These are phyloP conservation scores for Cacatua alba DNA, from an alignment of 2,113 vertebrate species.

Conservation along the genomic window DNA sequence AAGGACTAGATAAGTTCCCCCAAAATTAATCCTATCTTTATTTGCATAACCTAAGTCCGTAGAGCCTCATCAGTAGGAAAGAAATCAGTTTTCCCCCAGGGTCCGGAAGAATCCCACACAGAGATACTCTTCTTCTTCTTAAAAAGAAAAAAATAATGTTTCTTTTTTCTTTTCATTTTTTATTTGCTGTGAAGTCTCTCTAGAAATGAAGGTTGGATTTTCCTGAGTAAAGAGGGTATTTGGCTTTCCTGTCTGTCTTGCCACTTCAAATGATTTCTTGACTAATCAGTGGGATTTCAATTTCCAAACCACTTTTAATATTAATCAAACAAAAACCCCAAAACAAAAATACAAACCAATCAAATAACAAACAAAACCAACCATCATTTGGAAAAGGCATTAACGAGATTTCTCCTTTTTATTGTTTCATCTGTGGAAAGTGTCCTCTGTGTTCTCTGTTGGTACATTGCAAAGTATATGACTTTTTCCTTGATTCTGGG, in stretches of 20 bases:
- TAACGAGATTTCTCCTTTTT: not conserved
- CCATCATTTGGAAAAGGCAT: rapidly evolving
- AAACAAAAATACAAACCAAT: not conserved
- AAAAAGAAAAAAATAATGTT: not conserved
- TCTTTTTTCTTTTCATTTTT: not conserved
- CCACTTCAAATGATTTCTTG: not conserved
- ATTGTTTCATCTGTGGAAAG: not conserved
- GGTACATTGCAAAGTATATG: rapidly evolving
- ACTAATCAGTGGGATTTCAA: not conserved
- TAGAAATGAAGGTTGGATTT: not conserved
- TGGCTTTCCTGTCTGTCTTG: not conserved
- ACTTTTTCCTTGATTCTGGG: not conserved
- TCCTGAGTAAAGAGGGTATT: not conserved
- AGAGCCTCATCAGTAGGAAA: not conserved
- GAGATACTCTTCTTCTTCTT: not conserved
- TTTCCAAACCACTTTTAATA: not conserved
- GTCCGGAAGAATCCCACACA: not conserved
- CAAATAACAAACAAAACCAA: not conserved
- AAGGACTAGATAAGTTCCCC: not conserved
- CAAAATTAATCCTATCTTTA: not conserved
- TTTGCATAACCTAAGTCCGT: not conserved
- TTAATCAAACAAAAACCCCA: not conserved
- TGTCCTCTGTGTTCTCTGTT: not conserved
- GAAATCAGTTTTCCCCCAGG: not conserved
- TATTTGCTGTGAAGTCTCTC: not conserved